Base-by-base conservation (phyloP, 2,888 invertebrate genomes). In the Drosophila pullipes region DNA sequence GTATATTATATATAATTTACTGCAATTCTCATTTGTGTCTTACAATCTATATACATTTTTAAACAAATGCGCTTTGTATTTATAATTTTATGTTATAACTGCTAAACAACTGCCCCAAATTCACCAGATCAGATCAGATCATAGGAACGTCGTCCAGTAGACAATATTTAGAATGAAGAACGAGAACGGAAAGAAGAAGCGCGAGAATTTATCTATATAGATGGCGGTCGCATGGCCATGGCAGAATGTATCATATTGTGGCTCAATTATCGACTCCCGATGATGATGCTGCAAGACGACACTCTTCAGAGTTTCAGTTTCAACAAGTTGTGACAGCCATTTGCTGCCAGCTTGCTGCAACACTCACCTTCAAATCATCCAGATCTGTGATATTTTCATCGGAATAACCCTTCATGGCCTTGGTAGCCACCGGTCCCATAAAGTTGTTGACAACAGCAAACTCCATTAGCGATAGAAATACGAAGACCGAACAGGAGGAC, bases 401-500 rank as follows among this genome's bases (percentile, higher is more conserved):
- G 0, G 97, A 97, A 90, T 97, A 97, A 0, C 97, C 97, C 91
- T 97, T 97, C 97, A 97, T 97, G 6, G 96, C 96, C 93, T 97
- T 97, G 1, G 97, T 97, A 16, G 97, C 97, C 0, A 97, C 95
- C 0, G 97, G 97, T 0, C 97, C 97, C 95, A 95, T 95, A 92
- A 97, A 97, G 93, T 97, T 97, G 92, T 98, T 98, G 52, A 98
- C 97, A 4, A 98, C 96, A 0, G 97, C 97, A 91, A 97, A 98
- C 94, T 98, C 97, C 95, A 98, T 97, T 37, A 97, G 94, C 0
- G 97, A 97, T 63, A 97, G 95, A 92, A 97, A 97, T n/a, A 98
- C 97, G 93, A 97, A 98, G 22, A 98, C 97, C 3, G 97, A 97
- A 92, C 97, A 98, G 1, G 97, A 97, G 0, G 97, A 97, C 97